Evolutionary conservation across 2,113 vertebrate genomes (phyloP), one percentile per base, ranked within the genome.

Genomic region (Lagenorhynchus albirostris): DNA sequence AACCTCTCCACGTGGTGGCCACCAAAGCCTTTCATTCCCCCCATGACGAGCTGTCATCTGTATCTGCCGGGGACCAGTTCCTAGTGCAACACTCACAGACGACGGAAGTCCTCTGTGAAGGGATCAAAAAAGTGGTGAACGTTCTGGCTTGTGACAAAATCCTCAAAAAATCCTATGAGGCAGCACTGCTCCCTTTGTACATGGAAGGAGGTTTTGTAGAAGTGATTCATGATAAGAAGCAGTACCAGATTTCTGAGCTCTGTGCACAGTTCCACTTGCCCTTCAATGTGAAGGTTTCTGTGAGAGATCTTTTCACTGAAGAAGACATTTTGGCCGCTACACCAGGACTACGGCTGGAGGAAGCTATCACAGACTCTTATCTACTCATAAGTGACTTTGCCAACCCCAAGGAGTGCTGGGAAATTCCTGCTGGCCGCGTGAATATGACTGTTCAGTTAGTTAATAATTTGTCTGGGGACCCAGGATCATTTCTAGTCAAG

Each of bases 121-220:
- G 98, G 83, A 97, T 74, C 33, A 98, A 96, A 60, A 97, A 97
- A 84, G 68, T 96, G 36, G 77, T 98, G 67, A 98, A 99, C 0
- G 98, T 97, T 82, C 97, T 99, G 96, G 93, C 98, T 55, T 99
- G 99, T 98, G 98, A 99, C 97, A 99, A 98, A 98, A 99, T 99
- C 84, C 92, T 98, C 82, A 98, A 83, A 26, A 98, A 98, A 58
- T 89, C 95, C 0, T 97, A 97, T 0, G 98, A 99, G 97, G 81
- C 96, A n/a, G 98, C 98, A 3, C 86, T 98, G n/a, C 98, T 99
- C 81, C 99, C 99, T 62, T 98, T 99, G 98, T 99, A 98, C 96
- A 97, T 99, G 98, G 99, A 99, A 95, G 99, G 99, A 7, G 96
- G 98, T 86, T 99, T 99, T 91, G 98, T 99, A n/a, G 99, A 99